Percentiles rank a stretch among this genome's conserved stretches.
Conservation (phyloP, 2,797 vertebrate genomes). For the Malacoraja senta region DNA sequence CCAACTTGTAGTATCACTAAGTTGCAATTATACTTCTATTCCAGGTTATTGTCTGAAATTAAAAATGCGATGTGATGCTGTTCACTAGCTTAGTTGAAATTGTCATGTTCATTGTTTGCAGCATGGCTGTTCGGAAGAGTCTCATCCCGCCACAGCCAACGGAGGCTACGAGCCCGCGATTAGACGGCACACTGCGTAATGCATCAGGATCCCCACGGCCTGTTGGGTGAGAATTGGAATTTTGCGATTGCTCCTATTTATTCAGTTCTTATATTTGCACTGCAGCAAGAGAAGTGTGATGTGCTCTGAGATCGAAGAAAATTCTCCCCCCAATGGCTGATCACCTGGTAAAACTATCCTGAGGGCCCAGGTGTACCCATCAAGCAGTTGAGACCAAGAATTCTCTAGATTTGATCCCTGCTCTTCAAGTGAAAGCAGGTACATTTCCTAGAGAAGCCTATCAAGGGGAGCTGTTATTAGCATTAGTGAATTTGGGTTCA, state of each 20-base stretch:
- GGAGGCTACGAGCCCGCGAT: slow-evolving; percentile 69
- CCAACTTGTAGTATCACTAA: not conserved
- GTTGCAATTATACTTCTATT: not conserved
- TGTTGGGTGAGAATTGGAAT: slow-evolving; percentile 67
- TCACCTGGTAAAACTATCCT: not conserved
- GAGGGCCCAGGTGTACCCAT: not conserved
- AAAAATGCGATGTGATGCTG: not conserved
- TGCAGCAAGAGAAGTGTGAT: not conserved
- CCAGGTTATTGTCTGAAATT: not conserved
- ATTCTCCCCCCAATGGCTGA: not conserved
- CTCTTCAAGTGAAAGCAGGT: not conserved
- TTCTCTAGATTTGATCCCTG: not conserved
- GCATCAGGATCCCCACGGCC: slow-evolving; percentile 84
- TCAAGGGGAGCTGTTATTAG: not conserved
- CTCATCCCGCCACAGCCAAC: slow-evolving; percentile 81
- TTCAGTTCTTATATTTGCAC: slow-evolving; percentile 42
- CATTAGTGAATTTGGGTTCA: not conserved
- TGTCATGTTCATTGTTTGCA: slow-evolving; percentile 47
- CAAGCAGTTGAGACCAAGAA: not conserved
- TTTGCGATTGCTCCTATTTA: not conserved
- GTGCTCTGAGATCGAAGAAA: not conserved
- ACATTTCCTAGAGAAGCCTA: not conserved
- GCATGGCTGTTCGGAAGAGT: slow-evolving; percentile 82
- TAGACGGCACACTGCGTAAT: slow-evolving; percentile 73
- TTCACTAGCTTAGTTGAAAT: slow-evolving; percentile 32